Evolutionary conservation across 2,113 vertebrate species (phyloP), one percentile per base, ranked within the genome.

Genomic region (Leucoraja erinaceus): DNA sequence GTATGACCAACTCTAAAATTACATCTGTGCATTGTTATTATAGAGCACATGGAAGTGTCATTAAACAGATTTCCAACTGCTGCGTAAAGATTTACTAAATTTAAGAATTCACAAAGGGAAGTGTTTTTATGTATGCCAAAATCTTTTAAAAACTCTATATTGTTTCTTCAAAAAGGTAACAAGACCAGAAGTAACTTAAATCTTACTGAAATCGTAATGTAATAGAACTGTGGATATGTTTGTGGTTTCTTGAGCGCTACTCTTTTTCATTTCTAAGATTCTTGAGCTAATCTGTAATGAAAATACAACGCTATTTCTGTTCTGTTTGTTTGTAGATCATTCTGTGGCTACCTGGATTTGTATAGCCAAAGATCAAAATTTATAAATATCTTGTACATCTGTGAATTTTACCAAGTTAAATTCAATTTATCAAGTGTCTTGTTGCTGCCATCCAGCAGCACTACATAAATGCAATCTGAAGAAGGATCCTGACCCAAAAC

Each of bases 201-300:
- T 38, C 18, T 81, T 81, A 56, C 79, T 83, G 79, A 83, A 20
- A 28, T 83, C 79, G 54, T 47, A 25, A 25, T 83, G 54, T 18
- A 83, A 83, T 83, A 83, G 6, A 79, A 83, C 18, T 83, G 5
- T 81, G 78, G 78, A 81, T 38, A 81, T 81, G 78, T 54, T 83
- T 83, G 47, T 10, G 79, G 79, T 83, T 22, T 83, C 79, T 83
- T 83, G 47, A 56, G 79, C 78, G 14, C 31, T 20, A 8, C 47
- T 83, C 79, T 83, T 75, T 75, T 75, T 83, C 54, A 25, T 83
- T 83, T 83, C 79, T 83, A 18, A 83, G 56, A 83, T 83, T 83
- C 79, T 25, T 7, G 47, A 47, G 56, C 79, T 83, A 22, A 54
- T 56, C 38, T 25, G 47, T 83, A 56, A 83, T 83, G 54, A 83